These are phyloP conservation scores for Vulpes lagopus DNA, from an alignment of 2,113 vertebrate species.

Conservation along the genomic window DNA sequence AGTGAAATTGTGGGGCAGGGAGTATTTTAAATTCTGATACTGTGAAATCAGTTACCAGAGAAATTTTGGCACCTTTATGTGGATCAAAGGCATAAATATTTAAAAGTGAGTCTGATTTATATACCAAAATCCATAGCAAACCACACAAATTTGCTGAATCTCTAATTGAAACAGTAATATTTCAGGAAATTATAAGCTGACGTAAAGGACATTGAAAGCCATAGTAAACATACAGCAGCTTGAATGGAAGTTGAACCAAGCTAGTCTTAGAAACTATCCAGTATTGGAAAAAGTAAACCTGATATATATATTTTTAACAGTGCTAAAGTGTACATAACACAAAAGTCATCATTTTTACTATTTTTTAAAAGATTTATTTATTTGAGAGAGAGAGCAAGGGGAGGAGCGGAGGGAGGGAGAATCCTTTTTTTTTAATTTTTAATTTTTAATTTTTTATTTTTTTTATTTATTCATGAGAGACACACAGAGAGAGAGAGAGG, in stretches of 20 bases:
- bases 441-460: too few species aligned
- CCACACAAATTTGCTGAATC: conserved; percentile 1
- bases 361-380: background rate
- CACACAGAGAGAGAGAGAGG: too few species aligned
- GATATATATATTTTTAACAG: background rate
- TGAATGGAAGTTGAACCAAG: background rate
- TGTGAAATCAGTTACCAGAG: conserved; percentile 4
- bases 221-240: background rate
- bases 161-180: background rate
- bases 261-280: background rate
- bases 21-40: conserved; percentile 51
- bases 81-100: background rate
- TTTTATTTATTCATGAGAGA: too few species aligned
- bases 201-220: background rate
- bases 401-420: background rate
- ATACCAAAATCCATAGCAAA: conserved; percentile 1
- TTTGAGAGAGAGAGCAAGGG: background rate
- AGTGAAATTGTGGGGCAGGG: background rate
- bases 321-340: background rate
- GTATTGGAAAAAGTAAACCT: background rate
- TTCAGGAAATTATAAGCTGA: background rate
- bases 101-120: conserved; percentile 22
- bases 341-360: background rate
- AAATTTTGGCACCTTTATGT: background rate
- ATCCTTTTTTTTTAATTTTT: background rate